Evolutionary conservation across 2,797 vertebrate genomes (phyloP).

Genomic region (Semotilus atromaculatus): DNA sequence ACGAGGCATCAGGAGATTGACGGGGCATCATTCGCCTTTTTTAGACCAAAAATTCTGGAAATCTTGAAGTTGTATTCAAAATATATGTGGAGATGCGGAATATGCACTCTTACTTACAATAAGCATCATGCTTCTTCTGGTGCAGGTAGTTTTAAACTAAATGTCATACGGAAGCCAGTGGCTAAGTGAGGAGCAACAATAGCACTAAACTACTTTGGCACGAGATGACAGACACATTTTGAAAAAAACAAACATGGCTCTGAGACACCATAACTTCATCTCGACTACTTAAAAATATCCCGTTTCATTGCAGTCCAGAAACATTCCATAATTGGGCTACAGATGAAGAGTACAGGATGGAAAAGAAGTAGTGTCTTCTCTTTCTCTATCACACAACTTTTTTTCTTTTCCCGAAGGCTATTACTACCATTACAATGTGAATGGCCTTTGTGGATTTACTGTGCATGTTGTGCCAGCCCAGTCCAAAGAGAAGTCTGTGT

Average conservation of each 20-base stretch:
- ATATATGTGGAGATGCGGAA: neutral
- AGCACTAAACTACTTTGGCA: conserved; percentile 80
- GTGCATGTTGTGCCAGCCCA: conserved; percentile 72
- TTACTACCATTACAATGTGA: conserved; percentile 77
- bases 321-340: conserved; percentile 68
- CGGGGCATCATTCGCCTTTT: too few relatives aligned
- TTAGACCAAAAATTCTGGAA: too few relatives aligned
- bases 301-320: conserved; percentile 75
- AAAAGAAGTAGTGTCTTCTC: conserved; percentile 28
- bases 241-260: conserved; percentile 75
- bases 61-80: neutral
- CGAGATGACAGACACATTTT: conserved; percentile 77
- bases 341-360: conserved; percentile 64
- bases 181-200: conserved; percentile 74
- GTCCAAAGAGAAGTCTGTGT: conserved; percentile 71
- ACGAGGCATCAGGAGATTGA: too few relatives aligned
- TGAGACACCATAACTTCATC: conserved; percentile 69
- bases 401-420: conserved; percentile 63
- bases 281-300: conserved; percentile 80
- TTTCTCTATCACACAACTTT: conserved; percentile 1
- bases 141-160: conserved; percentile 79
- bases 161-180: conserved; percentile 68
- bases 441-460: conserved; percentile 72
- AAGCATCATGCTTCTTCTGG: conserved; percentile 14
- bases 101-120: neutral